Conservation (phyloP, 2,888 invertebrate genomes). For the Caenorhabditis sp. region DNA sequence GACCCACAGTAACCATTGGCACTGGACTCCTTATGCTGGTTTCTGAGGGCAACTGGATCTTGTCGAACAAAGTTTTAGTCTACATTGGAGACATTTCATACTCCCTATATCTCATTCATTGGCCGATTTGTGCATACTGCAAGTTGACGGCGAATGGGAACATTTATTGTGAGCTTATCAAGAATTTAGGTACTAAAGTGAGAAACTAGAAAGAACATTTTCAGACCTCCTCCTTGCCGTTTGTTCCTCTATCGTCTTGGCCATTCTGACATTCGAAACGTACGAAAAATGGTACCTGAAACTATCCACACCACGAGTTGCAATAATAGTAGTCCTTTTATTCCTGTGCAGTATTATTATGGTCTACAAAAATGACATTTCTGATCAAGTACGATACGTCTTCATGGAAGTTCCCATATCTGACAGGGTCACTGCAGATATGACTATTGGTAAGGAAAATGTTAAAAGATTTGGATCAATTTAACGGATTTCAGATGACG, state of each 20-base stretch:
- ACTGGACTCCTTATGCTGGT: conserved; percentile 32
- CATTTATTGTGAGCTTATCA: neutral
- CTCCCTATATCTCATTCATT: conserved; percentile 20
- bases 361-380: conserved; percentile 40
- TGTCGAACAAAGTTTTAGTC: conserved; percentile 17
- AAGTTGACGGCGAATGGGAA: conserved; percentile 7
- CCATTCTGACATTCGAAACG: conserved; percentile 18
- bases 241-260: neutral
- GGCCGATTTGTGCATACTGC: conserved; percentile 45
- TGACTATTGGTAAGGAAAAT: conserved; percentile 38
- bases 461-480: too few relatives aligned
- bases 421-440: conserved; percentile 26
- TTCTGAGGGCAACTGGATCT: neutral
- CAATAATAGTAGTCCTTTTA: conserved; percentile 5
- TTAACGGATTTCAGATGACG: conserved; percentile 22
- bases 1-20: conserved; percentile 25
- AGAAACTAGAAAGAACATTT: conserved; percentile 23
- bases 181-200: too few relatives aligned
- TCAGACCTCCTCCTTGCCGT: conserved; percentile 9
- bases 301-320: conserved; percentile 17
- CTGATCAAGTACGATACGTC: neutral
- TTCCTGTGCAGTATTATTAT: conserved; percentile 18
- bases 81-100: conserved; percentile 47
- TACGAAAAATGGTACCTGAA: conserved; percentile 55
- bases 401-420: conserved; percentile 1